phyloP scores from a whole-genome alignment of 2,113 vertebrate genomes.

The Polyodon spathula region DNA sequence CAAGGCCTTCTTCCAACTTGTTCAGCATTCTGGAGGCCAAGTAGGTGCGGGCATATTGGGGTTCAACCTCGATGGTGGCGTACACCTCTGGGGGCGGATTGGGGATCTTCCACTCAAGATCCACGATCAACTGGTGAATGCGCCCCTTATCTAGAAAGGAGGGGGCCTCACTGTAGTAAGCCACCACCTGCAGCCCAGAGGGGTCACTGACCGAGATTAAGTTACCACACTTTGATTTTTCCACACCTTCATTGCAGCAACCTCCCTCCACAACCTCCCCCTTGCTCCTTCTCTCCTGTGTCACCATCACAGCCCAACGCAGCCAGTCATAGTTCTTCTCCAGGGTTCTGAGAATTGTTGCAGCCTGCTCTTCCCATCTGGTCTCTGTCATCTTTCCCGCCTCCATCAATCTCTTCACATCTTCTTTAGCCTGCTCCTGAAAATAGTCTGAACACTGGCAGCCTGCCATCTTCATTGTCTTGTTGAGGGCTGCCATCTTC shows the following conservation, averaged over 20 bases:
- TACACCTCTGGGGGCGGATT: slow-evolving; percentile 56
- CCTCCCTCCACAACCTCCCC: slow-evolving; percentile 6
- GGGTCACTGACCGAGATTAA: slow-evolving; percentile 40
- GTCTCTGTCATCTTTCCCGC: slow-evolving; percentile 25
- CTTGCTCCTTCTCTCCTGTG: too few relatives aligned
- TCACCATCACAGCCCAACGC: slow-evolving; percentile 55
- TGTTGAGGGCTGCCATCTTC: slow-evolving; percentile 55
- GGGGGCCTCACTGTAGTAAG: slow-evolving; percentile 45
- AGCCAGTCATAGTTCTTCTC: slow-evolving; percentile 63
- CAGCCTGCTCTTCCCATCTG: slow-evolving; percentile 35
- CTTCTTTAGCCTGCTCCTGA: slow-evolving; percentile 53
- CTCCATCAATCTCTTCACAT: slow-evolving; percentile 38
- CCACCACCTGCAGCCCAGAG: slow-evolving; percentile 36
- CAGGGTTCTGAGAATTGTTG: slow-evolving; percentile 34
- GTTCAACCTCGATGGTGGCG: slow-evolving; percentile 54
- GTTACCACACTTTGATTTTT: slow-evolving; percentile 20
- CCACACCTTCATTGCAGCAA: too few relatives aligned
- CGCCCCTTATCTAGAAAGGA: slow-evolving; percentile 46
- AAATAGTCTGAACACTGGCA: slow-evolving; percentile 52
- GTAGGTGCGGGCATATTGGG: slow-evolving; percentile 41
- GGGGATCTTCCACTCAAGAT: slow-evolving; percentile 60
- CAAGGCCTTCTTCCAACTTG: slow-evolving; percentile 53
- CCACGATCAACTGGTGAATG: slow-evolving; percentile 53
- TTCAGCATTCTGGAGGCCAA: slow-evolving; percentile 49
- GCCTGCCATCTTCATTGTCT: slow-evolving; percentile 49